Conservation (phyloP, 1,140 invertebrate genomes). For the Drosophila albomicans region DNA sequence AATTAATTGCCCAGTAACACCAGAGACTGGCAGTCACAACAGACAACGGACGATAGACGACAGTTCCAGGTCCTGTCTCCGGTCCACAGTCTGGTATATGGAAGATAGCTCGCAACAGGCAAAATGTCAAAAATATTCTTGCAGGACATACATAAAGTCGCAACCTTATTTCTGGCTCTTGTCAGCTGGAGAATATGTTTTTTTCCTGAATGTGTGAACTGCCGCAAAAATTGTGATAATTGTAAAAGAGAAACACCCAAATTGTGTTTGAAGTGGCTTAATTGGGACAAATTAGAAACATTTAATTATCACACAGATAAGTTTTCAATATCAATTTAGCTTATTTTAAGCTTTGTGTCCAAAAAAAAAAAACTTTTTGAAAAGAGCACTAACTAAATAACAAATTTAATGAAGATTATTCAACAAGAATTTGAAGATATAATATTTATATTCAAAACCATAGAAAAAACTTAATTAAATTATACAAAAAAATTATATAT, state of each 20-base stretch:
- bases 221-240: neutral
- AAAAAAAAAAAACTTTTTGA: neutral
- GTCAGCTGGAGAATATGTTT: neutral
- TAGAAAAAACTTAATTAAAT: no score
- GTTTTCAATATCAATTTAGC: neutral
- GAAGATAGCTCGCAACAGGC: slow-evolving; percentile 43
- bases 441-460: no score
- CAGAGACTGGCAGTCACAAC: slow-evolving; percentile 52
- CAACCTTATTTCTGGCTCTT: neutral
- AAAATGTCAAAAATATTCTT: slow-evolving; percentile 49
- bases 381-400: neutral
- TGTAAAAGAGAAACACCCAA: neutral
- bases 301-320: slow-evolving; percentile 1
- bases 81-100: slow-evolving; percentile 10
- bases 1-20: slow-evolving; percentile 71
- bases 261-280: slow-evolving; percentile 9
- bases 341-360: neutral
- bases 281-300: slow-evolving; percentile 11
- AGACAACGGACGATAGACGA: slow-evolving; percentile 6
- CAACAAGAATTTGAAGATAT: no score
- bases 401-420: neutral
- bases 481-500: no score
- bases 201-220: neutral
- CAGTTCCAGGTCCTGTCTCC: neutral
- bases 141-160: slow-evolving; percentile 32